Evolutionary conservation across 2,113 vertebrate genomes (phyloP).

Genomic region (Chionodraco myersi): DNA sequence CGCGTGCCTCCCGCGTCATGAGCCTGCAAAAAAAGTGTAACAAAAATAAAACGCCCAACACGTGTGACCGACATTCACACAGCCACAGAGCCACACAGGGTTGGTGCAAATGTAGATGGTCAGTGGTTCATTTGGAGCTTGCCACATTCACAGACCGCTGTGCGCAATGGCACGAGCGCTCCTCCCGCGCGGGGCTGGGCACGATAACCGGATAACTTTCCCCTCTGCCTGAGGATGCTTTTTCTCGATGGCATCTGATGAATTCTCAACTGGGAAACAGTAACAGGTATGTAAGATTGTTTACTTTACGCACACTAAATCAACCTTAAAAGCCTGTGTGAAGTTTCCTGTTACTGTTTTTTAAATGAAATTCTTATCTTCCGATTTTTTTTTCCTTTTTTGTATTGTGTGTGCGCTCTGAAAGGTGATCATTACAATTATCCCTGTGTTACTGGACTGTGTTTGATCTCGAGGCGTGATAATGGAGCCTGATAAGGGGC

Average conservation of each 20-base stretch:
- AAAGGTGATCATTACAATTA: neutral
- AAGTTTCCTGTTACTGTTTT: neutral
- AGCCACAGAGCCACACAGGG: conserved; percentile 17
- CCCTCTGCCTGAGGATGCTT: conserved; percentile 45
- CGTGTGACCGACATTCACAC: conserved; percentile 1
- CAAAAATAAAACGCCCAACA: neutral
- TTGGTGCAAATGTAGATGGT: conserved; percentile 25
- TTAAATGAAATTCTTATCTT: neutral
- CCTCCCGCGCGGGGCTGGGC: conserved; percentile 37
- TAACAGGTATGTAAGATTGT: conserved; percentile 67
- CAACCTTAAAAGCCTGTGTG: neutral
- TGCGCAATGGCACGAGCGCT: conserved; percentile 67
- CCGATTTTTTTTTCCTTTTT: neutral
- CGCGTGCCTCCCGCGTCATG: conserved; percentile 14
- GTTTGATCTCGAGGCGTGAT: conserved; percentile 31
- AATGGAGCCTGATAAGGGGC: conserved; percentile 10
- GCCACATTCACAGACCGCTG: conserved; percentile 36
- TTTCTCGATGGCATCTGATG: conserved; percentile 65
- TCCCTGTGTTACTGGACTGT: neutral
- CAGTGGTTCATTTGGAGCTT: conserved; percentile 37
- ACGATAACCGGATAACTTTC: conserved; percentile 67
- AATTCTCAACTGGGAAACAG: conserved; percentile 53
- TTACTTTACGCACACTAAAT: neutral
- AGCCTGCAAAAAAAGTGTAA: conserved; percentile 2
- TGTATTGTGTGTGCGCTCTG: neutral